Evolutionary conservation across 2,113 vertebrate genomes (phyloP).

Genomic region (Mugil cephalus): DNA sequence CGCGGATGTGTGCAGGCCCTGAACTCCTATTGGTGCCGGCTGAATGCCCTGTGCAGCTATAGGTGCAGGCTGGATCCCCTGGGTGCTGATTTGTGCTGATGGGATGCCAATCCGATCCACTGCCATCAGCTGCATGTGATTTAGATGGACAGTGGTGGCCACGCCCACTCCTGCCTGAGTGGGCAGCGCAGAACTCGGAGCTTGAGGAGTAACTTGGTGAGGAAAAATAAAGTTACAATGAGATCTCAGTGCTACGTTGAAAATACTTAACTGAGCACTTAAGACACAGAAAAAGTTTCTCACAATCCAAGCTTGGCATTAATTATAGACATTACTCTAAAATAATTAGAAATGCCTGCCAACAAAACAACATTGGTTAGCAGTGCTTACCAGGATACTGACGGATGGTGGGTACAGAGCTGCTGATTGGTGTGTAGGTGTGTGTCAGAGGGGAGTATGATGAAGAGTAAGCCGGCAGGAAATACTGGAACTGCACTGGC

Average conservation of each 20-base stretch:
- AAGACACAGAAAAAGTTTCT: neutral
- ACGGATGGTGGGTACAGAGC: conserved; percentile 95
- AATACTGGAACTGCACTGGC: conserved; percentile 98
- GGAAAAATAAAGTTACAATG: neutral
- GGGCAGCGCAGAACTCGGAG: conserved; percentile 92
- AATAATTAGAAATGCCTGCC: neutral
- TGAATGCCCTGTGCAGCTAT: conserved; percentile 93
- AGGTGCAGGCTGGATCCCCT: conserved; percentile 92
- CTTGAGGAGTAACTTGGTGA: conserved; percentile 92
- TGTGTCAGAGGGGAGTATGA: conserved; percentile 94
- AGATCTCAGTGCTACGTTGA: no score
- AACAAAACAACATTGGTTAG: neutral
- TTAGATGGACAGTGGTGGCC: conserved; percentile 95
- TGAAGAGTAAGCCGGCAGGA: conserved; percentile 92
- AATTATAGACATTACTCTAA: neutral
- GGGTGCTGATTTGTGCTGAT: conserved; percentile 91
- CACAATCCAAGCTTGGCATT: neutral
- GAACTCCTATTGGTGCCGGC: conserved; percentile 90
- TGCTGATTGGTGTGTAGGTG: conserved; percentile 97
- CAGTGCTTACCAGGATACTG: conserved; percentile 92
- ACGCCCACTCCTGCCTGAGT: conserved; percentile 93
- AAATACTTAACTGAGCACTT: neutral
- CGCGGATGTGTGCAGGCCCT: conserved; percentile 90
- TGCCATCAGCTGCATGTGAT: conserved; percentile 98
- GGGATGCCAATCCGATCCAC: conserved; percentile 96